phyloP scores from a whole-genome alignment of 2,797 vertebrate genomes.

The Scolopax bukidnonensis region DNA sequence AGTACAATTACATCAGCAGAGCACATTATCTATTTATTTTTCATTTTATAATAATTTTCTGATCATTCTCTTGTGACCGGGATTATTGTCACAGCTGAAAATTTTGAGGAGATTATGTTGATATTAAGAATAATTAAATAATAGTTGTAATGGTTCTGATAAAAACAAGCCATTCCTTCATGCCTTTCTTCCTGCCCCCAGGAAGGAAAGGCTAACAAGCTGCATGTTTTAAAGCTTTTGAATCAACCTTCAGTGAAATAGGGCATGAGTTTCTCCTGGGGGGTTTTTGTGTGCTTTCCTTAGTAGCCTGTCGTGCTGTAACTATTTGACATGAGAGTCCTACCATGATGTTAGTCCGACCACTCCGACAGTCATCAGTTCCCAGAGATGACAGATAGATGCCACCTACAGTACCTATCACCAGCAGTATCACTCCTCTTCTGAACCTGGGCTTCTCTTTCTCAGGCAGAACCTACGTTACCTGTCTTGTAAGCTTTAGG shows the following conservation, averaged over 20 bases:
- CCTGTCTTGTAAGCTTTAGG: neutral
- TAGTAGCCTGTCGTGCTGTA: neutral
- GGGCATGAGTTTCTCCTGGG: neutral
- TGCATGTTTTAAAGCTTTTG: neutral
- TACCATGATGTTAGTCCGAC: neutral
- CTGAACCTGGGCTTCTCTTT: neutral
- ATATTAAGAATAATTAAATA: neutral
- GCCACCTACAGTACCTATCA: neutral
- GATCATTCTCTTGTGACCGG: neutral
- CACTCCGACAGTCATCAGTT: neutral
- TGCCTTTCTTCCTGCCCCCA: neutral
- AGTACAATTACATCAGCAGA: neutral
- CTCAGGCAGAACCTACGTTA: neutral
- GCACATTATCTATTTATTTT: neutral
- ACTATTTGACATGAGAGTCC: neutral
- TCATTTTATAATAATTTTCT: neutral
- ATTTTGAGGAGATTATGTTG: neutral
- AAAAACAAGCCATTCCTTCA: neutral
- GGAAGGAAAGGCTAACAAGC: neutral
- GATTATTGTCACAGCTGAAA: neutral
- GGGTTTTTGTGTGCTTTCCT: neutral
- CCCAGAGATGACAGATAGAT: neutral
- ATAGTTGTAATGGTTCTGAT: fast-evolving
- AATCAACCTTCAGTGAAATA: neutral
- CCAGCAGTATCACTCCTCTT: neutral